Evolutionary conservation across 2,113 vertebrate species (phyloP), one percentile per base, ranked within the genome.

Genomic region (Ia io): DNA sequence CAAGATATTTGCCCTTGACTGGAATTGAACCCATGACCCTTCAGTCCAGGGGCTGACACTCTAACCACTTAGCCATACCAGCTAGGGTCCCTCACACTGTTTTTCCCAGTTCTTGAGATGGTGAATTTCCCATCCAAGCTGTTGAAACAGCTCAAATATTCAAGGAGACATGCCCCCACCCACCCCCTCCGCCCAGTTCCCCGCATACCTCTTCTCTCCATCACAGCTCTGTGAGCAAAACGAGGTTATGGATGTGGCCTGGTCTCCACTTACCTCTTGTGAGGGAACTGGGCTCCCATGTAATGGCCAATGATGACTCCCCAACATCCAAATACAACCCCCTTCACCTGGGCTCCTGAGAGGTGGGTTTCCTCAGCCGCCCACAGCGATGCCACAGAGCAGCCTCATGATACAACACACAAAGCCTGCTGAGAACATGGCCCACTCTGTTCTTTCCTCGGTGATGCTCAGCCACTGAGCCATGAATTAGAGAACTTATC

Each of bases 351-450:
- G 51, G 85, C 42, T 40, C 20, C 0, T 2, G 30, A 32, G 30
- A 47, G 22, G 40, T 0, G 0, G 14, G 40, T 28, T 70, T 47
- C n/a, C 40, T 49, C 74, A 5, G 0, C 12, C 37, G 17, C 17
- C 2, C 3, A 35, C 14, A 23, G 61, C 12, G 10, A 37, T 1
- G 37, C 14, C 37, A 79, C 17, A 59, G 47, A 0, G 16, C 23
- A 17, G 65, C 28, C 51, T 63, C 47, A 5, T 0, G 9, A 17
- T 0, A 0, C 0, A 3, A 23, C 7, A 0, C 0, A 8, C 0
- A 10, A 18, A 32, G 42, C 32, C 59, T 44, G 1, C 4, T 1
- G 16, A 76, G 61, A 35, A 12, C 6, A 13, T 10, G 0, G 0
- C 78, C 74, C 23, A 18, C 90, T 35, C 90, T 47, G 30, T 16